phyloP scores from a whole-genome alignment of 2,888 invertebrate genomes.

The Tenodera sinensis region DNA sequence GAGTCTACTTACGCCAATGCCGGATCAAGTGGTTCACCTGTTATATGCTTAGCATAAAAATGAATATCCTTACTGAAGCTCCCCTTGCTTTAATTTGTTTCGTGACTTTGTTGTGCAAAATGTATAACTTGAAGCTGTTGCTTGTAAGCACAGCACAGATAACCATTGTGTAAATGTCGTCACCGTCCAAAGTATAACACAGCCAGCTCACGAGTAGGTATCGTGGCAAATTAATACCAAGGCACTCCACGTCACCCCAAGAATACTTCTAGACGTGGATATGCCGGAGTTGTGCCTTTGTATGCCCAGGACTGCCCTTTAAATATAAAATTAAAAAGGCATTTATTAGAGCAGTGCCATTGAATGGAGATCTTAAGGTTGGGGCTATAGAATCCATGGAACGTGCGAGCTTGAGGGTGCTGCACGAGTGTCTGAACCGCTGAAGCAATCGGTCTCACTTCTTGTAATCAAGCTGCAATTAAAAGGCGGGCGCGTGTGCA shows the following conservation, averaged over 20 bases:
- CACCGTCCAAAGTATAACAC: too few species aligned
- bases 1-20: too few species aligned
- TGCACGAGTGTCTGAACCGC: background rate
- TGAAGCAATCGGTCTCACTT: background rate
- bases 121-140: too few species aligned
- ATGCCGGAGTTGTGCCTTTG: background rate
- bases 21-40: too few species aligned
- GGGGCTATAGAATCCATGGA: background rate
- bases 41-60: too few species aligned
- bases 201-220: too few species aligned
- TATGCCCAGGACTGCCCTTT: background rate
- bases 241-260: background rate
- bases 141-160: too few species aligned
- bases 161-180: too few species aligned
- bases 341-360: background rate
- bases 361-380: background rate
- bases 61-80: too few species aligned
- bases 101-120: too few species aligned
- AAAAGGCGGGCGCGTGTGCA: background rate
- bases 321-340: background rate
- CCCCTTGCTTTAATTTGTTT: too few species aligned
- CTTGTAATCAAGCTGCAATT: background rate
- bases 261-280: background rate
- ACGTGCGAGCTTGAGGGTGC: background rate
- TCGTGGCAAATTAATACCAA: background rate